Base-by-base conservation (phyloP, 2,888 invertebrate species). In the Lepidocyrtoides sp. region DNA sequence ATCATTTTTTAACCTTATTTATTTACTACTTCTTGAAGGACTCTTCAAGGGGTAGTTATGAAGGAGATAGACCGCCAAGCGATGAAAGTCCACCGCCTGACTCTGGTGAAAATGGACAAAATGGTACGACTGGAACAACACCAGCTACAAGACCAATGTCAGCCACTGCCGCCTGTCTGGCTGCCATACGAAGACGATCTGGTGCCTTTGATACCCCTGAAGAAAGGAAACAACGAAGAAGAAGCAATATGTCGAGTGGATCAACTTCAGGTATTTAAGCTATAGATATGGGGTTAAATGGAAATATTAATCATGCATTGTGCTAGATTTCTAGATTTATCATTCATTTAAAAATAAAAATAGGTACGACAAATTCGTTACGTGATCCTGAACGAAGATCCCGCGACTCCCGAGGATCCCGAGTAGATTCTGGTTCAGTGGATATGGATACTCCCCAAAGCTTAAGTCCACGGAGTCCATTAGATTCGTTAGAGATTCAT, bases 391-490 rank as follows among this genome's bases (percentile, higher is more conserved):
- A 93, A 23, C 72, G 92, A 51, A 77, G 92, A 79, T 93, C 93
- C 8, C 66, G 92, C 66, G 92, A 93, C 69, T 93, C 94, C 4
- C 90, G 94, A 72, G 94, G 94, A 91, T 95, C 95, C 2, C 93
- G 94, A 51, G 94, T 95, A 41, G 95, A 95, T 92, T 95, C 95
- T 0, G 95, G 95, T 26, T 95, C 95, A 72, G 96, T 96, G 91
- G 95, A 95, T 92, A 94, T 94, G 93, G 95, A 95, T 89, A 95
- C 95, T 23, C 95, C 95, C 4, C 94, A 95, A 87, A 95, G 95
- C 92, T 93, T 95, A 32, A 95, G 95, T 69, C 95, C 95, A 5
- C 94, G 95, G 90, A 95, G 95, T 92, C 95, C 95, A 91, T 94
- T 93, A 86, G 94, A 94, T 87, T 94, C 93, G n/a, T 93, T 94